phyloP scores from a whole-genome alignment of 92 coral and sea anemone species.

The Actinernus sp. region DNA sequence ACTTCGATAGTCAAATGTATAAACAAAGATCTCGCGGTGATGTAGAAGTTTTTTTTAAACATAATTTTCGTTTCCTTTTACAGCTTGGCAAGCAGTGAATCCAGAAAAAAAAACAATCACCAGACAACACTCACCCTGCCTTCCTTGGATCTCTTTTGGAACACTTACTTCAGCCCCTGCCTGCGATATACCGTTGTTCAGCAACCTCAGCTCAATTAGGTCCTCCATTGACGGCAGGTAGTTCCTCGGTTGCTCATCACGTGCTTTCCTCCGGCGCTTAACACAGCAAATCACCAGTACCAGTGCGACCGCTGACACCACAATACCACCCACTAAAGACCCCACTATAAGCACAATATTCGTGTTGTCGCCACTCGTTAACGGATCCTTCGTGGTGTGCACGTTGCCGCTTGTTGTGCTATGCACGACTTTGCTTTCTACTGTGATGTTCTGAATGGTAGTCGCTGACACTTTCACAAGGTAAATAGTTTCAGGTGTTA shows the following conservation, averaged over 20 bases:
- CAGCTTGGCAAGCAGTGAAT: too few species aligned
- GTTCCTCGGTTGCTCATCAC: constrained; percentile 1
- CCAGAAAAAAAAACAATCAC: neutral
- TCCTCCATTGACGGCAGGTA: constrained; percentile 34
- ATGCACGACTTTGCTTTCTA: neutral
- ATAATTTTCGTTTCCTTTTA: too few species aligned
- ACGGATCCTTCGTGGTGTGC: too few species aligned
- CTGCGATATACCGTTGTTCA: constrained; percentile 19
- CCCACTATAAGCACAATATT: constrained; percentile 1
- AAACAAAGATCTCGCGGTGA: too few species aligned
- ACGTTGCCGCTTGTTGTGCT: neutral
- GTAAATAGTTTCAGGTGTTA: neutral
- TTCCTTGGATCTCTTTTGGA: constrained; percentile 15
- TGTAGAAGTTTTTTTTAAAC: too few species aligned
- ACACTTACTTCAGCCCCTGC: constrained; percentile 29
- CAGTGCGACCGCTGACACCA: constrained; percentile 30
- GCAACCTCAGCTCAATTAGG: constrained; percentile 67
- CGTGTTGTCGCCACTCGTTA: too few species aligned
- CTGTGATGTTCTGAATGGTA: neutral
- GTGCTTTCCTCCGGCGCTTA: constrained; percentile 8
- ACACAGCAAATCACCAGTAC: constrained; percentile 9
- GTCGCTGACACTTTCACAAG: too few species aligned
- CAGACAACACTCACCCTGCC: constrained; percentile 1
- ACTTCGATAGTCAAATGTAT: too few species aligned
- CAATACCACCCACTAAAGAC: constrained; percentile 6